Conservation (phyloP, 2,797 vertebrate genomes). For the Hydrolagus colliei region DNA sequence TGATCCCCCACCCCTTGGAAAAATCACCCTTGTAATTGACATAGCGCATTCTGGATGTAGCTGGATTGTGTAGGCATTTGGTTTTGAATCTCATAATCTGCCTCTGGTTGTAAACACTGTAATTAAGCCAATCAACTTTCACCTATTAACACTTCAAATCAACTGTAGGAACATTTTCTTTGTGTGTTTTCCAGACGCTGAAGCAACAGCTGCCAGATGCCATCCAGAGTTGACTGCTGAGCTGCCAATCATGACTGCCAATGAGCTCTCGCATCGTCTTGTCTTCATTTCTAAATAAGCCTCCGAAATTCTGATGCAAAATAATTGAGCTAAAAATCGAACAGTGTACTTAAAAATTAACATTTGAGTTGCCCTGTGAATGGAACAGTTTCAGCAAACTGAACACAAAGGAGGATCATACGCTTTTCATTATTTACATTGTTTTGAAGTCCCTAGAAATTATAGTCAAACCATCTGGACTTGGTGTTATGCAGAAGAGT, state of each 20-base stretch:
- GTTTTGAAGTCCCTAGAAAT: slow-evolving; percentile 47
- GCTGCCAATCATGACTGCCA: neutral
- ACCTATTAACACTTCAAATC: neutral
- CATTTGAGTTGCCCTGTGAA: neutral
- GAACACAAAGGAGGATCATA: slow-evolving; percentile 51
- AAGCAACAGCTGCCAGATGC: too few species aligned
- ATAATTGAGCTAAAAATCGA: neutral
- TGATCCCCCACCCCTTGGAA: too few species aligned
- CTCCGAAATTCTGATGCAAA: neutral
- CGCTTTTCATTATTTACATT: slow-evolving; percentile 44
- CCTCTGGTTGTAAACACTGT: neutral
- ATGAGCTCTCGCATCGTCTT: neutral
- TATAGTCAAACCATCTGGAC: slow-evolving; percentile 46
- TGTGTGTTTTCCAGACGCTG: neutral
- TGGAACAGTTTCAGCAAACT: slow-evolving; percentile 40
- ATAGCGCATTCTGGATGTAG: neutral
- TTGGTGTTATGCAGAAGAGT: slow-evolving; percentile 40
- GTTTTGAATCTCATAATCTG: neutral
- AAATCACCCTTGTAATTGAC: too few species aligned
- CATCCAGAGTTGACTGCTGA: neutral
- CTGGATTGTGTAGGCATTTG: neutral
- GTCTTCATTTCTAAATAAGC: neutral
- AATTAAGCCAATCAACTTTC: neutral
- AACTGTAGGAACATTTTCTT: neutral
- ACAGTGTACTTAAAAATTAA: neutral